Evolutionary conservation across 53 echinoderm and acorn worm genomes (phyloP).

Genomic region (Arbacia lixula): DNA sequence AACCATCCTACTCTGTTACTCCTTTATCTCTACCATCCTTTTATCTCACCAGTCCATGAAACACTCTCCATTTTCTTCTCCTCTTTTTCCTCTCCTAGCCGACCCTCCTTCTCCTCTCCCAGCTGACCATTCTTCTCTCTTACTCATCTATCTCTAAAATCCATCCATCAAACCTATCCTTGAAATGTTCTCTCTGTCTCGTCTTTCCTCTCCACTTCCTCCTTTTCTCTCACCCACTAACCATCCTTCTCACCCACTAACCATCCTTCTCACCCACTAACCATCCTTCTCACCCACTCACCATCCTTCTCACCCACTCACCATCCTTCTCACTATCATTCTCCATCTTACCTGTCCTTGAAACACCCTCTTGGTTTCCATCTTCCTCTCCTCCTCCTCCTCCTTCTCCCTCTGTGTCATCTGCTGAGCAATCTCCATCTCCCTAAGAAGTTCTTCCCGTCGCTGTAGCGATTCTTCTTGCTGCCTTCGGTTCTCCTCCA

Average conservation of each 20-base stretch:
- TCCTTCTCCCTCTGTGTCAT: conserved; percentile 86
- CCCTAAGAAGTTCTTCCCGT: conserved; percentile 85
- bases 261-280: background rate
- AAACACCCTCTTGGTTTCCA: conserved; percentile 72
- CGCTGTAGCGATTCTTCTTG: conserved; percentile 90
- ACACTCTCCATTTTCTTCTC: background rate
- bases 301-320: background rate
- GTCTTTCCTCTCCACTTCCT: background rate
- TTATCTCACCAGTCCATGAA: background rate
- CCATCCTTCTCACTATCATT: background rate
- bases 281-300: background rate
- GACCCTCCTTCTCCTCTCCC: background rate
- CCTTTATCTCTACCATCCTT: background rate
- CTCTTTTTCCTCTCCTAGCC: background rate
- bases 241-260: background rate
- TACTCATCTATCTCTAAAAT: too few species aligned
- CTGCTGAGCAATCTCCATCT: conserved; percentile 91
- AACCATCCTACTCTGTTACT: background rate
- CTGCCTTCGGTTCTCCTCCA: conserved; percentile 77
- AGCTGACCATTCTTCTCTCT: background rate
- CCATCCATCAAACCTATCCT: too few species aligned
- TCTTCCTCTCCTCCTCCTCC: conserved; percentile 81
- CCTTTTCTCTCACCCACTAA: background rate
- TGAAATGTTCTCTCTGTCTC: too few species aligned
- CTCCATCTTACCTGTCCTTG: conserved; percentile 73